phyloP scores from a whole-genome alignment of 2,113 vertebrate species.

The Bombycilla garrulus region DNA sequence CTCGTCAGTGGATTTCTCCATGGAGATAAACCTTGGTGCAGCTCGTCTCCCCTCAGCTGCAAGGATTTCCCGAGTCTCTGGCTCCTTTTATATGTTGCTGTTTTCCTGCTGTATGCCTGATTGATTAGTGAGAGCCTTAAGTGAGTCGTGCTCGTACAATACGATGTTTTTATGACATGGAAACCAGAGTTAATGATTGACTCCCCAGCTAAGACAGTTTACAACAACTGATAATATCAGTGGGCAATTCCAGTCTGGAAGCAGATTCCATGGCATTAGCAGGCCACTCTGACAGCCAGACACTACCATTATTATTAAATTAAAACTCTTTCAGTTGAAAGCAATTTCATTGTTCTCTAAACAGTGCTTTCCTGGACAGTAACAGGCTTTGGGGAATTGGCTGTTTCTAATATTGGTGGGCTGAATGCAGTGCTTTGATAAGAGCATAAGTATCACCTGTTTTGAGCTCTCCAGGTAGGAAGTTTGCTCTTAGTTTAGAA shows the following conservation, averaged over 20 bases:
- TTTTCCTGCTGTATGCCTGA: neutral
- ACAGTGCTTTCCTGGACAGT: neutral
- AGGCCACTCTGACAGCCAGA: neutral
- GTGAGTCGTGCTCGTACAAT: neutral
- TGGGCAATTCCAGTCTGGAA: neutral
- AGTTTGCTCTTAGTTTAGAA: neutral
- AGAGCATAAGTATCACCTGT: neutral
- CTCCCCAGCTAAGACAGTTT: constrained; percentile 39
- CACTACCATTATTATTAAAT: neutral
- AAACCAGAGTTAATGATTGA: constrained; percentile 70
- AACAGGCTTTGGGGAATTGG: neutral
- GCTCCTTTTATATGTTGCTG: constrained; percentile 5
- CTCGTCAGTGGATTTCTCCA: neutral
- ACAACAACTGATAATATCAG: constrained; percentile 21
- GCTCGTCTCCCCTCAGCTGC: neutral
- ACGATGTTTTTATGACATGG: constrained; percentile 10
- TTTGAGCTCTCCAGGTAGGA: neutral
- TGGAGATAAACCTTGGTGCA: neutral
- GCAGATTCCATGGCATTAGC: neutral
- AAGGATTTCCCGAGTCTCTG: neutral
- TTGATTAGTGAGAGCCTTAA: neutral
- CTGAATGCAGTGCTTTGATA: neutral
- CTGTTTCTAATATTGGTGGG: neutral
- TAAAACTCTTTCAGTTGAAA: neutral
- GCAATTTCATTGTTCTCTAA: neutral